phyloP scores from a whole-genome alignment of 2,888 invertebrate species.

The Scrobipalpa costella region DNA sequence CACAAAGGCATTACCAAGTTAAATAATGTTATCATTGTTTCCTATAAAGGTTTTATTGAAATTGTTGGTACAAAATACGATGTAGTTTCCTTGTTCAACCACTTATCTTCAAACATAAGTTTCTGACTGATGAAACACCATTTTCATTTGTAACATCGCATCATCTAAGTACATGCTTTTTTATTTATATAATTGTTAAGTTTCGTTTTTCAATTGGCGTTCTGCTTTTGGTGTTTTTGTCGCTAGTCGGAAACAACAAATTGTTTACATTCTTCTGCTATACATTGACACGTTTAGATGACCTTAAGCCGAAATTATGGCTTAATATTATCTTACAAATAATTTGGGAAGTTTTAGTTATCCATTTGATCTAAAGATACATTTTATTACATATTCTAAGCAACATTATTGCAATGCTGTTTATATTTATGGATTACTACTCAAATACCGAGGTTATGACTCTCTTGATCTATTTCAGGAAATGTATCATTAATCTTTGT shows the following conservation, averaged over 20 bases:
- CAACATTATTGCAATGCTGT: background rate
- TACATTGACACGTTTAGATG: background rate
- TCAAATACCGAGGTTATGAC: background rate
- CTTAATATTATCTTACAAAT: background rate
- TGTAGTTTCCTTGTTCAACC: background rate
- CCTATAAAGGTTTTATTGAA: conserved; percentile 8
- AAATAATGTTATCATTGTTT: background rate
- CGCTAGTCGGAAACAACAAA: background rate
- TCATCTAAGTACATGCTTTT: background rate
- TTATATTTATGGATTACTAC: background rate
- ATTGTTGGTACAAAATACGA: background rate
- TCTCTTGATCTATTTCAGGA: background rate
- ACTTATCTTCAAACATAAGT: background rate
- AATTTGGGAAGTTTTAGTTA: too few species aligned
- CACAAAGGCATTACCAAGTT: background rate
- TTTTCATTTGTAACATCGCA: background rate
- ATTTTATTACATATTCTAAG: background rate
- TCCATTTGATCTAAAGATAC: background rate
- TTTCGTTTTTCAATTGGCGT: background rate
- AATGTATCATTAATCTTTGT: background rate
- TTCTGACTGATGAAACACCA: background rate
- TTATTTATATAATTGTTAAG: background rate
- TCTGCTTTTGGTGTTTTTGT: background rate
- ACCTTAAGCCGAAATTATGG: background rate
- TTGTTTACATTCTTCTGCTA: background rate